These are phyloP conservation scores for Tupaia chinensis DNA, from an alignment of 2,113 vertebrate species.

Conservation along the genomic window DNA sequence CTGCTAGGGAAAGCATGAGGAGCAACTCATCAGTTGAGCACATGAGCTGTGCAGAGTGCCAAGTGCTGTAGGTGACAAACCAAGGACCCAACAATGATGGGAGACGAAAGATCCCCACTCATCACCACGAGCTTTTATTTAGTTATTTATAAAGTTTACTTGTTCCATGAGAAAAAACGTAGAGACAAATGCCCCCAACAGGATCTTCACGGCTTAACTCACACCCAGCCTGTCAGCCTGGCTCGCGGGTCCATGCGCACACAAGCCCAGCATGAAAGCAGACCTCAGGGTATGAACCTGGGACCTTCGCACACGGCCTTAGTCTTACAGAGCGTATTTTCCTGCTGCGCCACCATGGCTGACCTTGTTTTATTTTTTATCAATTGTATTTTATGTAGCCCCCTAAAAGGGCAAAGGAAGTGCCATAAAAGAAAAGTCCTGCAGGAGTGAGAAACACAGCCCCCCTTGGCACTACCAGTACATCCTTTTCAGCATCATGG, in stretches of 20 bases:
- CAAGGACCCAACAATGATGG: neutral
- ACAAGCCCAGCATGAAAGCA: too few relatives aligned
- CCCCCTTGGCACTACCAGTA: accelerated
- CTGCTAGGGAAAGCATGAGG: neutral
- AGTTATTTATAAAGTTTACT: too few relatives aligned
- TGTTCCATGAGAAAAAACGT: too few relatives aligned
- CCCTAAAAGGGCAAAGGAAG: neutral
- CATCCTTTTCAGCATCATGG: neutral
- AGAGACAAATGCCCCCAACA: too few relatives aligned
- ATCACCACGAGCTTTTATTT: neutral
- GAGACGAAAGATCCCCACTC: neutral
- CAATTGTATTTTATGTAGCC: neutral
- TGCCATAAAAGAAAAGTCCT: neutral
- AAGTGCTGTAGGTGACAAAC: neutral
- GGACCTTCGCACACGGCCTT: too few relatives aligned
- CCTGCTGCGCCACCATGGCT: too few relatives aligned
- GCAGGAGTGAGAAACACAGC: accelerated
- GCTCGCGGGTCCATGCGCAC: too few relatives aligned
- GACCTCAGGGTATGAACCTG: too few relatives aligned
- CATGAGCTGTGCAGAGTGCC: accelerated
- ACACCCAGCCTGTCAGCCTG: too few relatives aligned
- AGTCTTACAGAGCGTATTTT: too few relatives aligned
- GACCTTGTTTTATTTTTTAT: neutral
- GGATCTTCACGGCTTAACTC: too few relatives aligned
- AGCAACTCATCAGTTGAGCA: accelerated